Evolutionary conservation across 1,140 invertebrate genomes (phyloP), one percentile per base, ranked within the genome.

Genomic region (Achroia grisella): DNA sequence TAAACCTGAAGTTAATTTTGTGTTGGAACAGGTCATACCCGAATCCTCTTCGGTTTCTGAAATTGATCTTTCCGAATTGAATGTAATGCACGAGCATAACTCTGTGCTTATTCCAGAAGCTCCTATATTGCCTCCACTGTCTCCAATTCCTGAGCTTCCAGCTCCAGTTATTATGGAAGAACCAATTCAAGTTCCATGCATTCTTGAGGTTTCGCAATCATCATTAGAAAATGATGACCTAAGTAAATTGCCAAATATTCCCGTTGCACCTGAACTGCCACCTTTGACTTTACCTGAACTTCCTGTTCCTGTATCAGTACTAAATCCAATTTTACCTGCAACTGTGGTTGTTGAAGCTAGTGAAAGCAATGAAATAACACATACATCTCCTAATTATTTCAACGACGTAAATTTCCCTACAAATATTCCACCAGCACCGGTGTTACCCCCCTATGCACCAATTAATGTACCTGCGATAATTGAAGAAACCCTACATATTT

Each of bases 211-310:
- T 15, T 14, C 34, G 9, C 9, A 15, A 15, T 8, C 14, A 14
- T 36, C 34, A 36, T 0, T 14, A 15, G 34, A 15, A 2, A 36
- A 36, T 14, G 0, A 10, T 14, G 17, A 23, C 2, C 17, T 23
- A 29, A 39, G 8, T 27, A 10, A 12, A n/a, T 32, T 10, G 14
- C 10, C 27, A 14, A 8, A 36, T 6, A 39, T 50, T 29, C 40
- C 41, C 4, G 29, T 31, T 14, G 40, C 40, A 27, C 44, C 44
- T 10, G 10, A 15, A 10, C 12, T 47, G 28, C 44, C 44, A n/a
- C 32, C 45, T 9, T 35, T 34, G 1, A 32, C 10, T 13, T 5
- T 31, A 17, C 44, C 44, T 1, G 36, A 47, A 17, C 30, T 47
- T 28, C 44, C 44, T 1, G 2, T 33, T 9, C 33, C 12, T 13